Evolutionary conservation across 1,140 invertebrate species (phyloP).

Genomic region (Nilaparvata lugens): DNA sequence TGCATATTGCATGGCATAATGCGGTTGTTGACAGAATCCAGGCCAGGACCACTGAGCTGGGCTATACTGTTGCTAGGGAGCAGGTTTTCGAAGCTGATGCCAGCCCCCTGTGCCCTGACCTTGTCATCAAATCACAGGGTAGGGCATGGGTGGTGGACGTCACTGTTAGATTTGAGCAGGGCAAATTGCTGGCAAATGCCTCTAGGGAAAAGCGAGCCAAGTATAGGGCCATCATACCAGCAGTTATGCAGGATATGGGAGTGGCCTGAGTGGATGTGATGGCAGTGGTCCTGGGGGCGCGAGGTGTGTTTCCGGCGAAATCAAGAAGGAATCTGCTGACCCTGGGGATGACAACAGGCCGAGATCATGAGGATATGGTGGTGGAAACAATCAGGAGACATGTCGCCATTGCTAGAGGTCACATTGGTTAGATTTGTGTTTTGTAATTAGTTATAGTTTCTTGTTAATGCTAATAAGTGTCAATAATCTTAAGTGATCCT

Average conservation of each 20-base stretch:
- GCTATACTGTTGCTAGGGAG: background rate
- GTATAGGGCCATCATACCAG: background rate
- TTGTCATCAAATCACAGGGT: conserved; percentile 4
- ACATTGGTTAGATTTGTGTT: too few species aligned
- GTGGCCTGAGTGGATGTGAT: background rate
- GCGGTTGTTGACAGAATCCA: background rate
- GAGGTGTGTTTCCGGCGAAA: background rate
- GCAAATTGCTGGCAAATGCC: background rate
- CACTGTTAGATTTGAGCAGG: background rate
- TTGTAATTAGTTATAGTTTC: too few species aligned
- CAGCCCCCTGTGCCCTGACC: background rate
- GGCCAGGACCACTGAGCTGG: background rate
- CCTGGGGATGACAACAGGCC: background rate
- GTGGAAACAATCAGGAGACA: background rate
- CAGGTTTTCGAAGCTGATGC: background rate
- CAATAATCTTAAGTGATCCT: too few species aligned
- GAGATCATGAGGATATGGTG: background rate
- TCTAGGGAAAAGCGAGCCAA: background rate
- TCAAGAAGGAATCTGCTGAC: background rate
- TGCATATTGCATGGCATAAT: background rate
- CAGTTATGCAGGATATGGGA: background rate
- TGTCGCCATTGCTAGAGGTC: background rate
- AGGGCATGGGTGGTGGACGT: background rate
- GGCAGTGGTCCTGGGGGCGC: background rate
- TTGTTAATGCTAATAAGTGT: too few species aligned